Base-by-base conservation (phyloP, 2,888 invertebrate species). In the Cylindroiulus punctatus region DNA sequence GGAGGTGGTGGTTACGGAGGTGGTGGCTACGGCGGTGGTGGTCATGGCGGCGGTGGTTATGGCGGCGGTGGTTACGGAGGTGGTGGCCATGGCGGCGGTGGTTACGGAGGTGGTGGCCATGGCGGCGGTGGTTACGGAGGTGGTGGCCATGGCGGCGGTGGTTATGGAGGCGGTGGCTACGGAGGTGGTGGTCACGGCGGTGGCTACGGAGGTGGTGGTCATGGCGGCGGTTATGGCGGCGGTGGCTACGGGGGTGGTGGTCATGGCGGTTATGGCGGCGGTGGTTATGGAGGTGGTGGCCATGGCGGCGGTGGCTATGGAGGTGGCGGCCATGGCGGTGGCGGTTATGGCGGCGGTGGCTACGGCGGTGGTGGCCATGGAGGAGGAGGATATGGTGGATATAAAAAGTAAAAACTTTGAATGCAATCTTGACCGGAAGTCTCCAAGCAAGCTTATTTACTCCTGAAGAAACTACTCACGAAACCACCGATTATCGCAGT, bases 321-420 rank as follows among this genome's bases (percentile, higher is more conserved):
- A 10, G 12, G 26, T 26, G 65, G 65, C 12, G 65, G 65, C 12
- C n/a, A n/a, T 26, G 65, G 65, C 26, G n/a, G n/a, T 14, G 65
- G 65, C 26, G 65, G 65, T 12, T 65, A 65, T 10, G 40, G 40
- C 5, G 40, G 40, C 40, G 40, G 40, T 40, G 40, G 40, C 8
- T 40, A 40, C 22, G 65, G 65, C 0, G 84, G 84, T 22, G 84
- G 84, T 0, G 84, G 84, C 14, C 52, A 47, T n/a, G 84, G 84
- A 42, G 84, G 84, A 52, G 84, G 84, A 26, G 84, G 84, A n/a
- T 47, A 84, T 30, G 84, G 84, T 44, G 84, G 84, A 47, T 47
- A 52, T 19, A 30, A 30, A 30, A 76, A 76, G 30, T 76, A 76
- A 30, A 65, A 30, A 26, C 30, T 14, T 30, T 8, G 30, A 76